A percentile compares a stretch with the other conserved stretches of the same genome.
Conservation (phyloP, 1,140 invertebrate species). For the Brachystomella parvula region DNA sequence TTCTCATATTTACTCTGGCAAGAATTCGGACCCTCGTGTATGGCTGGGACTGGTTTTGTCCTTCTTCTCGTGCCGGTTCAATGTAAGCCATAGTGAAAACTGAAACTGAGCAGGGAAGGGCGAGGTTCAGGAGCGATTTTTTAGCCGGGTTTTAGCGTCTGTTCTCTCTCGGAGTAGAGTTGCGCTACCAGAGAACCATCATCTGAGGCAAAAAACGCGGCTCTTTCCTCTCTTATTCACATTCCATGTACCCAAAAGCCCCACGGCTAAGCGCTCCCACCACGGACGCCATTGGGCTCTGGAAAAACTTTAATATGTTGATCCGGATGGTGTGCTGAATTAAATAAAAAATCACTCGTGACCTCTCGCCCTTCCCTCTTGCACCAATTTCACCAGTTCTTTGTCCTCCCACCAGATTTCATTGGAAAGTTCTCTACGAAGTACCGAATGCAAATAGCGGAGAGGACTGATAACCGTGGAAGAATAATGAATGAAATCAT, state of each 20-base stretch:
- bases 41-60: slow-evolving; percentile 46
- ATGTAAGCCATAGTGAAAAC: slow-evolving; percentile 35
- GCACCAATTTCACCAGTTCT: neutral
- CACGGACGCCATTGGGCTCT: too few relatives aligned
- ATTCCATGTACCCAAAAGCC: too few relatives aligned
- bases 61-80: slow-evolving; percentile 47
- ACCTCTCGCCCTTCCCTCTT: too few relatives aligned
- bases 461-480: slow-evolving; percentile 61
- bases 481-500: slow-evolving; percentile 29
- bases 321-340: slow-evolving; percentile 32
- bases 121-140: too few relatives aligned
- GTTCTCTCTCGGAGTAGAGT: too few relatives aligned
- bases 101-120: too few relatives aligned
- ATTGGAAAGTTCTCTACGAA: slow-evolving; percentile 62
- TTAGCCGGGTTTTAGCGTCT: too few relatives aligned
- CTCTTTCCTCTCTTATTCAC: too few relatives aligned
- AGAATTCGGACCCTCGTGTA: slow-evolving; percentile 43
- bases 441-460: slow-evolving; percentile 57
- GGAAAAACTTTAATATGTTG: slow-evolving; percentile 38
- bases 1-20: slow-evolving; percentile 44
- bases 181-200: too few relatives aligned
- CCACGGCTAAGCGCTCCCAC: too few relatives aligned
- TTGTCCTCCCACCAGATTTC: slow-evolving; percentile 47
- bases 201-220: too few relatives aligned
- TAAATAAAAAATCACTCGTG: neutral